phyloP scores from a whole-genome alignment of 1,140 invertebrate species.

The Dufourea novaeangliae region DNA sequence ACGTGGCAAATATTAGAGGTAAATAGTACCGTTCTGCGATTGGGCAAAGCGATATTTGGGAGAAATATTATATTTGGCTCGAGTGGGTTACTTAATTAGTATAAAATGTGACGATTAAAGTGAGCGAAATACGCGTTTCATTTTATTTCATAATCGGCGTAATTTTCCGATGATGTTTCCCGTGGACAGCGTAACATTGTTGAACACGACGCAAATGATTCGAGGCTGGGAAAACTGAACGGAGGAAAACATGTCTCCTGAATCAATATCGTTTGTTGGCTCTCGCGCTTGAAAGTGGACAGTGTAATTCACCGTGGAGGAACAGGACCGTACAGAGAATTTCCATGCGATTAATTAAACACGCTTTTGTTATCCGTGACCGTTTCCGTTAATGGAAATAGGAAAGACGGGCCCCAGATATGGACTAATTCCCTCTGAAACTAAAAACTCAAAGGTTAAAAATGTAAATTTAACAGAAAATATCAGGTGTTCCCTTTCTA shows the following conservation, averaged over 20 bases:
- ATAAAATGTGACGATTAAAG: too few relatives aligned
- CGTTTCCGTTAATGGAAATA: background rate
- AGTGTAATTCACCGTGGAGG: conserved; percentile 22
- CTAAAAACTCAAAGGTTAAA: background rate
- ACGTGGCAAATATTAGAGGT: too few relatives aligned
- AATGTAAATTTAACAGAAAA: too few relatives aligned
- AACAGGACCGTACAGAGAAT: conserved; percentile 8
- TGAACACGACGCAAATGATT: background rate
- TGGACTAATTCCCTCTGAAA: background rate
- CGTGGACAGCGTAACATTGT: background rate
- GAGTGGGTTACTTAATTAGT: too few relatives aligned
- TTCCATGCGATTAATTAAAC: conserved; percentile 36
- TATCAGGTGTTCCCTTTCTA: too few relatives aligned
- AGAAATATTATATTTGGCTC: too few relatives aligned
- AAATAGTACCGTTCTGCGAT: too few relatives aligned
- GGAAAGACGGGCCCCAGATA: background rate
- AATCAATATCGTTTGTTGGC: conserved; percentile 32
- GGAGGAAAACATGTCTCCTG: conserved; percentile 4
- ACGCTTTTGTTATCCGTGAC: conserved; percentile 14
- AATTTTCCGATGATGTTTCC: background rate
- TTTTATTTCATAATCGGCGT: background rate
- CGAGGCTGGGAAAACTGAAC: background rate
- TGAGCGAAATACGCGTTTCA: too few relatives aligned
- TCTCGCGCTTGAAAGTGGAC: conserved; percentile 20
- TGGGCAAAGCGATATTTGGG: too few relatives aligned